These are phyloP conservation scores for Catharus bicknelli DNA, from an alignment of 2,113 vertebrate genomes.

Conservation along the genomic window DNA sequence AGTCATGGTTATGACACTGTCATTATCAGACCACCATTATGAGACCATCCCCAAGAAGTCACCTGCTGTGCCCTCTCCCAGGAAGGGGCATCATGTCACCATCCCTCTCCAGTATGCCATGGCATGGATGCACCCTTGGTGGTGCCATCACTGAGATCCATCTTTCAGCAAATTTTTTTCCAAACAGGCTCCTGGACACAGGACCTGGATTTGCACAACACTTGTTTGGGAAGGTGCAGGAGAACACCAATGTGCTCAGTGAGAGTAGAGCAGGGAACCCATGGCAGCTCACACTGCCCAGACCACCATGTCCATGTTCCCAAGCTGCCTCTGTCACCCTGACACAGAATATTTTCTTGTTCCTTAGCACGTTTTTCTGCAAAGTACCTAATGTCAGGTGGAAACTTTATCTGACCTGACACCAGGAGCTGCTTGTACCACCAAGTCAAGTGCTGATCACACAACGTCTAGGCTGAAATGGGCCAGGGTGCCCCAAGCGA, in stretches of 20 bases:
- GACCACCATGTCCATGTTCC: not conserved
- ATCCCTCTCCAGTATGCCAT: accelerated
- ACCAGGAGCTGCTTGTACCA: not conserved
- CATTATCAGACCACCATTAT: accelerated
- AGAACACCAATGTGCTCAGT: not conserved
- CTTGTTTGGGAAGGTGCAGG: not conserved
- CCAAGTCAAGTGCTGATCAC: not conserved
- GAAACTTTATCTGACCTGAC: accelerated
- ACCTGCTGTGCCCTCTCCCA: not conserved
- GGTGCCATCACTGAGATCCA: not conserved
- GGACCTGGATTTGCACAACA: not conserved
- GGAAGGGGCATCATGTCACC: accelerated
- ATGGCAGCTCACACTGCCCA: accelerated
- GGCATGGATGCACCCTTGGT: accelerated
- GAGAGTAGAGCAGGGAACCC: not conserved
- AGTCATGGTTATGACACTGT: accelerated
- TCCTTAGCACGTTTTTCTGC: not conserved
- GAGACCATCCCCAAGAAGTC: not conserved
- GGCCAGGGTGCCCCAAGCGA: not conserved
- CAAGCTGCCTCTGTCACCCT: accelerated
- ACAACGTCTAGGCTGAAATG: not conserved
- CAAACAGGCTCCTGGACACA: not conserved
- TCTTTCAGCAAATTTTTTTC: not conserved
- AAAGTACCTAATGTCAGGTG: not conserved
- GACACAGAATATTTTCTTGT: not conserved